Percentiles rank a stretch among this genome's conserved stretches.
Evolutionary conservation across 2,113 vertebrate species (phyloP).

Genomic region (Gymnogyps californianus): DNA sequence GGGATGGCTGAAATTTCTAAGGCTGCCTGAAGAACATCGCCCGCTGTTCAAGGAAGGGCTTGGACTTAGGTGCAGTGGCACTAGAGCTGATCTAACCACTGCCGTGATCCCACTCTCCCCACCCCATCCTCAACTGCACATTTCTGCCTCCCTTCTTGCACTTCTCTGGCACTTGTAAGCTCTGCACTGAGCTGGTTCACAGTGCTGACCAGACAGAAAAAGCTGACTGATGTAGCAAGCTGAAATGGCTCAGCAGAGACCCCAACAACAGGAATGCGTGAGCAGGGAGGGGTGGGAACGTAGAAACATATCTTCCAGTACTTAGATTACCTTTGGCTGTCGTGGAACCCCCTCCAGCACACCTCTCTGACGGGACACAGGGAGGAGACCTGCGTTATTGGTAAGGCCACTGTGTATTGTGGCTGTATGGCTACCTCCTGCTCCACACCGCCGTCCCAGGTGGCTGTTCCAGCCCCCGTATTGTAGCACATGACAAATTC

Average conservation of each 20-base stretch:
- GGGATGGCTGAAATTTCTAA: not conserved
- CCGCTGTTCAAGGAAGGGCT: not conserved
- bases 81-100: not conserved
- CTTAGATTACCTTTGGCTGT: not conserved
- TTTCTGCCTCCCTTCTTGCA: not conserved
- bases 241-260: not conserved
- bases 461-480: not conserved
- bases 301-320: not conserved
- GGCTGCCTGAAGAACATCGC: not conserved
- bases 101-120: not conserved
- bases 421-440: not conserved
- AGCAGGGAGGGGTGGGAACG: not conserved
- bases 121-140: not conserved
- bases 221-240: not conserved
- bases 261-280: not conserved
- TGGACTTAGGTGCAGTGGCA: not conserved
- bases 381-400: not conserved
- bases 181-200: not conserved
- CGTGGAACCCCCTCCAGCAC: not conserved
- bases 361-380: not conserved
- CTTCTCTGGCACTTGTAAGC: not conserved
- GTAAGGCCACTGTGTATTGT: not conserved
- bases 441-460: not conserved
- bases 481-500: not conserved
- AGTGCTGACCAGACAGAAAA: not conserved